phyloP scores from a whole-genome alignment of 1,140 invertebrate genomes.

The Batillaria attramentaria region DNA sequence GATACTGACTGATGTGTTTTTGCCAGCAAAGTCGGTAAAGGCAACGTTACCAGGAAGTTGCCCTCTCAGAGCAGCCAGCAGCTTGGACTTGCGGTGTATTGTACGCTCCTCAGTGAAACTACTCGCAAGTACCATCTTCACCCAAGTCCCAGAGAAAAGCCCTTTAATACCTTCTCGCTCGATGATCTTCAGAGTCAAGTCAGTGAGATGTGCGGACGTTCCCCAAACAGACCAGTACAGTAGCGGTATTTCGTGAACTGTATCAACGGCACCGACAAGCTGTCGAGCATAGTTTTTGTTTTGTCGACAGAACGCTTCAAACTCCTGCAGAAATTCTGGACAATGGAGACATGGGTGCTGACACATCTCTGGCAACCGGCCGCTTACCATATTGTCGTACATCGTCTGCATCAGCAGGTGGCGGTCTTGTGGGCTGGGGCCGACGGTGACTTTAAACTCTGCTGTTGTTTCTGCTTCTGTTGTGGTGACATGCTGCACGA shows the following conservation, averaged over 20 bases:
- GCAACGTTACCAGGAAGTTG: too few species aligned
- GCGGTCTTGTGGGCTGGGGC: background rate
- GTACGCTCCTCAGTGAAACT: background rate
- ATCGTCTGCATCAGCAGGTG: background rate
- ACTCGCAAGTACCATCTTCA: background rate
- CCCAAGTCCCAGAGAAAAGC: background rate
- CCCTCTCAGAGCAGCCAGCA: too few species aligned
- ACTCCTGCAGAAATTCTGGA: background rate
- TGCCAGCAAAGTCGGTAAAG: background rate
- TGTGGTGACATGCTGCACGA: background rate
- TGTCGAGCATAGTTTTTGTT: background rate
- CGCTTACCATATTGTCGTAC: background rate
- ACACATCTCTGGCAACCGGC: background rate
- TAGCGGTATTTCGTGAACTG: background rate
- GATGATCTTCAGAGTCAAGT: background rate
- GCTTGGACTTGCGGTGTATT: background rate
- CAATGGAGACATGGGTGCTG: constrained; percentile 12
- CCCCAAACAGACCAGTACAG: constrained; percentile 11
- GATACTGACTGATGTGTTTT: too few species aligned
- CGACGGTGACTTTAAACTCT: background rate
- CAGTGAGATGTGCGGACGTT: background rate
- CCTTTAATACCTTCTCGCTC: background rate
- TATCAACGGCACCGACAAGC: background rate
- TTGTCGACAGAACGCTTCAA: background rate
- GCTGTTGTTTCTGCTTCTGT: too few species aligned